Evolutionary conservation across 2,888 invertebrate genomes (phyloP), one percentile per base, ranked within the genome.

Genomic region (Homarus gammarus): DNA sequence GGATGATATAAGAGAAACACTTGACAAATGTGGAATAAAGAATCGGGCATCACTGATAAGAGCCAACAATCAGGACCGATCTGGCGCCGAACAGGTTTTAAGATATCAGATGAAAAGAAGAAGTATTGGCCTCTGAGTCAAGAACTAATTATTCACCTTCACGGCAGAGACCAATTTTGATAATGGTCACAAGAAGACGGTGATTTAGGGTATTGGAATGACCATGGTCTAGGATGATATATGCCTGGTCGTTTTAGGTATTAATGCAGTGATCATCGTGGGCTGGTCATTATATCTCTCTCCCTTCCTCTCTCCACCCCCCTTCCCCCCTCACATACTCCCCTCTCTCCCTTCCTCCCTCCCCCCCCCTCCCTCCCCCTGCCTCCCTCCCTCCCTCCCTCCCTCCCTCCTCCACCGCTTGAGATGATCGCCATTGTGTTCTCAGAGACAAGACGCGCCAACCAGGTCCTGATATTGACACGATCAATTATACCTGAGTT

Each of bases 11-110:
- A n/a, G 56, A 72, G 73, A 84, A 73, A 73, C 56, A n/a, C 44
- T 51, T 84, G 56, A 84, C 73, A 84, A 82, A 82, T 82, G 82
- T 82, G 82, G 82, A 82, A 82, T 82, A 82, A 82, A 82, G 82
- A 82, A 82, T 82, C 68, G 70, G 40, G 70, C 82, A 68, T 70
- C 40, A 70, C 82, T 44, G 70, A 82, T 82, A 82, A 82, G 49
- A 49, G 44, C 82, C 33, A 22, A 31, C 82, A 70, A 82, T 82
- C 70, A n/a, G 33, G 82, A 70, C 82, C 82, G 70, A 82, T 82
- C 82, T 82, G n/a, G 18, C 82, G 49, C 40, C 56, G 82, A 82
- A 82, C 82, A 68, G 82, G 82, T 82, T 82, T 70, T 12, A 31
- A n/a, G n/a, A 49, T 82, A 82, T 82, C 82, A 64, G 82, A 82